Conservation (phyloP, 2,888 invertebrate genomes). For the Gymnocheta viridis region DNA sequence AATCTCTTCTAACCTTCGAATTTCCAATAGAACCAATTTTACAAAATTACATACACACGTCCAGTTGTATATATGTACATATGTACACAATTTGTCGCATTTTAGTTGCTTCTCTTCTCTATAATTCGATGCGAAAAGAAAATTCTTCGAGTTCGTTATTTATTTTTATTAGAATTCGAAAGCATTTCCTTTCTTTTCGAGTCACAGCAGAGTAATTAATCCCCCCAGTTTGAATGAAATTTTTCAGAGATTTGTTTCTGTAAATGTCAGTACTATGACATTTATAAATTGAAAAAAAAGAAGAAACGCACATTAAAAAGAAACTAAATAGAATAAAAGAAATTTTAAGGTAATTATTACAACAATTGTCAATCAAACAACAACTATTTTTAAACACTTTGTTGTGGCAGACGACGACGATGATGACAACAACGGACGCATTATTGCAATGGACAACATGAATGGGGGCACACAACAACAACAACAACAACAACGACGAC, state of each 20-base stretch:
- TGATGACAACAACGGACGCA: slow-evolving; percentile 35
- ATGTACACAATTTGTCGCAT: too few relatives aligned
- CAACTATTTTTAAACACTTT: slow-evolving; percentile 29
- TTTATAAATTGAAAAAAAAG: not conserved
- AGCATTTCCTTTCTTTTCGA: too few relatives aligned
- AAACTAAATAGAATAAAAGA: not conserved
- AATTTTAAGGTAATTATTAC: slow-evolving; percentile 52
- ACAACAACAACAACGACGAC: not conserved
- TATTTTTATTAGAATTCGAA: too few relatives aligned
- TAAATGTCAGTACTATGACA: slow-evolving; percentile 28
- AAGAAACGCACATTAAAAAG: not conserved
- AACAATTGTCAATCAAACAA: slow-evolving; percentile 55
- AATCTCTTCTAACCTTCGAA: too few relatives aligned
- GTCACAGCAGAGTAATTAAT: too few relatives aligned
- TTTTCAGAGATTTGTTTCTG: slow-evolving; percentile 21
- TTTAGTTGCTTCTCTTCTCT: too few relatives aligned
- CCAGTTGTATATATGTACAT: too few relatives aligned
- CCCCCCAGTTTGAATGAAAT: slow-evolving; percentile 18
- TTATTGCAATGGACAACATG: slow-evolving; percentile 41
- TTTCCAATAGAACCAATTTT: too few relatives aligned
- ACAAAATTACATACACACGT: too few relatives aligned
- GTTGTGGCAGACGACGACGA: slow-evolving; percentile 15
- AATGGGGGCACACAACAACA: slow-evolving; percentile 40
- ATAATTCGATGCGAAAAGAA: too few relatives aligned
- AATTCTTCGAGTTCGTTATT: too few relatives aligned